A percentile compares a stretch with the other conserved stretches of the same genome.
These are phyloP conservation scores for Diachrysia chrysitis DNA, from an alignment of 2,888 invertebrate species.

Conservation along the genomic window DNA sequence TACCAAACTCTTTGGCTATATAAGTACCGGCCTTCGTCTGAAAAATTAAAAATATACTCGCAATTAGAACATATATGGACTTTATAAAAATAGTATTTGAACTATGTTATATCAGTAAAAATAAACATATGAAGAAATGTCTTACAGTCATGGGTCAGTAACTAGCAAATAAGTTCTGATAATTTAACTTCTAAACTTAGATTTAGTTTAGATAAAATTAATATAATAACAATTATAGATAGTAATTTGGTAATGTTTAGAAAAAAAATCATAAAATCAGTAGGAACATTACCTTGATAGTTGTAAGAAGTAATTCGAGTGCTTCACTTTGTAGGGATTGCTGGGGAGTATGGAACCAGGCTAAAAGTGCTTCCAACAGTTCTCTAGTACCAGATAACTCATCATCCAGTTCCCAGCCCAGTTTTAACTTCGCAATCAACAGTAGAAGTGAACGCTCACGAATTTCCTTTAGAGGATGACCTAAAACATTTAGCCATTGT, in stretches of 20 bases:
- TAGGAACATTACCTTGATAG: slow-evolving; percentile 90
- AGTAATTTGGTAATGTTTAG: no score
- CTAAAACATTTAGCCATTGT: slow-evolving; percentile 68
- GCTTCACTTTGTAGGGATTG: slow-evolving; percentile 88
- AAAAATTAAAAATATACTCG: slow-evolving; percentile 53
- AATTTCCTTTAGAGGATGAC: slow-evolving; percentile 89
- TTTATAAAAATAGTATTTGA: no score
- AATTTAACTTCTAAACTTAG: no score
- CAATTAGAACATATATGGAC: no score
- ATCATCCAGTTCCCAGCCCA: slow-evolving; percentile 90
- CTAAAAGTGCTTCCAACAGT: slow-evolving; percentile 88
- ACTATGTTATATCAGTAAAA: no score
- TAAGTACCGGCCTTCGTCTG: slow-evolving; percentile 88
- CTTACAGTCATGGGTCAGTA: no score
- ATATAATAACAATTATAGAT: no score
- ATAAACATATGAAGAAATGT: no score
- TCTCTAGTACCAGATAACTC: slow-evolving; percentile 89
- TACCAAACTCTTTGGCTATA: slow-evolving; percentile 86
- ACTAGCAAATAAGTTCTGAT: no score
- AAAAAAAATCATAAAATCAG: no score
- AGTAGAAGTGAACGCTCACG: slow-evolving; percentile 87
- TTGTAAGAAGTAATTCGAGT: slow-evolving; percentile 87
- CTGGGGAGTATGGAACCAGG: slow-evolving; percentile 90
- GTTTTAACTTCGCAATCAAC: slow-evolving; percentile 90
- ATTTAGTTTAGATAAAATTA: no score